Evolutionary conservation across 2,888 invertebrate genomes (phyloP), one percentile per base, ranked within the genome.

Genomic region (Carabus problematicus): DNA sequence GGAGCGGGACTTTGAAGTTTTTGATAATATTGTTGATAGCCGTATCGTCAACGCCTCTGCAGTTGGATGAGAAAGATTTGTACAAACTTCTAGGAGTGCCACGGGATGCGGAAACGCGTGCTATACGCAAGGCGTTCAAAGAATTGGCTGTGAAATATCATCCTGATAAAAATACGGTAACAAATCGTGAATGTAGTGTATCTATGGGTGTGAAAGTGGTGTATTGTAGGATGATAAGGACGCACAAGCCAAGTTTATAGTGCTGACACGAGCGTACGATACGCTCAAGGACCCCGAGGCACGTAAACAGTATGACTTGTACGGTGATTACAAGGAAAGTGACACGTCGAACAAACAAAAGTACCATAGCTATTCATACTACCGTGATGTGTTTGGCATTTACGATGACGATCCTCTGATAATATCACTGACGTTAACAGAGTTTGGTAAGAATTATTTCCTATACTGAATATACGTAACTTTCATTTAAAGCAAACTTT

Each of bases 361-460:
- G 71, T 94, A 93, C 81, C 90, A 93, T 74, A 92, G 90, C 73
- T 92, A 94, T 85, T 87, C 89, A 72, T 95, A 90, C 80, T 94
- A 94, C 77, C 88, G 87, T 73, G 87, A 91, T 76, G 88, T 89
- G 75, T 91, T 95, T 85, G 95, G 94, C 68, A 87, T 95, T 71
- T 95, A 95, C 81, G 92, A 94, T 78, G 91, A 94, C 78, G 94
- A 95, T 82, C 88, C 88, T 18, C 87, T 90, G 81, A 91, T 95
- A 71, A 88, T 92, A 29, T 93, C 93, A 0, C 81, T 95, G 1
- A 90, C 89, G 73, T 86, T 85, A 75, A 85, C 87, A 70, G 91
- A 89, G 77, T 95, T 91, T 84, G 89, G 93, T 93, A 81, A 86
- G 87, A 54, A 40, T 45, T 18, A 54, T 12, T 18, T 49, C 45